Percentiles rank a stretch among this genome's conserved stretches.
These are phyloP conservation scores for Epizoanthus rinbou DNA, from an alignment of 92 coral and sea anemone species.

Conservation along the genomic window DNA sequence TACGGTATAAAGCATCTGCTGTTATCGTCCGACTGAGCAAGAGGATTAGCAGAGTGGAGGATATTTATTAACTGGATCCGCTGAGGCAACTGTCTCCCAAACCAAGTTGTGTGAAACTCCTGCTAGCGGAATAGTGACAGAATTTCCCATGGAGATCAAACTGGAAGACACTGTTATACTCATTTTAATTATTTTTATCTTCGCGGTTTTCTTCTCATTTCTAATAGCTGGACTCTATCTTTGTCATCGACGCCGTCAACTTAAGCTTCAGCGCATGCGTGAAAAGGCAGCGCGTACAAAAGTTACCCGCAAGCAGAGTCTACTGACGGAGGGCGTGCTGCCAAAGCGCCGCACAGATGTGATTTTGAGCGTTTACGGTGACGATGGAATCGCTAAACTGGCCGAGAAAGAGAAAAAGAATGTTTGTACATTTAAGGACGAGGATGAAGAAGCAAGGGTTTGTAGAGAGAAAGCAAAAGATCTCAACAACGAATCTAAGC, in stretches of 20 bases:
- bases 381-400: constrained; percentile 19
- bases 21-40: no score
- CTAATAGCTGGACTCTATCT: constrained; percentile 29
- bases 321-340: constrained; percentile 22
- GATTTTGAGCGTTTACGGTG: constrained; percentile 42
- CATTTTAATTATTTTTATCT: background rate
- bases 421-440: constrained; percentile 12
- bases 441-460: background rate
- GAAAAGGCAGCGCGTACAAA: constrained; percentile 37
- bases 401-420: constrained; percentile 11
- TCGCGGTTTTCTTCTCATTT: constrained; percentile 15
- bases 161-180: constrained; percentile 6
- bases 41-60: no score
- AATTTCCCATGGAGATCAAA: background rate
- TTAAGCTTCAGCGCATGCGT: constrained; percentile 42
- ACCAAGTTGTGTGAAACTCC: no score
- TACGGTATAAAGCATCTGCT: no score
- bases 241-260: constrained; percentile 38
- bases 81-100: no score
- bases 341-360: constrained; percentile 41
- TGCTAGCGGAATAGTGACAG: background rate
- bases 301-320: constrained; percentile 15
- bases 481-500: background rate
- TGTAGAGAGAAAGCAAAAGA: background rate
- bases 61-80: no score